phyloP scores from a whole-genome alignment of 2,888 invertebrate genomes.

The Odontothrips loti region DNA sequence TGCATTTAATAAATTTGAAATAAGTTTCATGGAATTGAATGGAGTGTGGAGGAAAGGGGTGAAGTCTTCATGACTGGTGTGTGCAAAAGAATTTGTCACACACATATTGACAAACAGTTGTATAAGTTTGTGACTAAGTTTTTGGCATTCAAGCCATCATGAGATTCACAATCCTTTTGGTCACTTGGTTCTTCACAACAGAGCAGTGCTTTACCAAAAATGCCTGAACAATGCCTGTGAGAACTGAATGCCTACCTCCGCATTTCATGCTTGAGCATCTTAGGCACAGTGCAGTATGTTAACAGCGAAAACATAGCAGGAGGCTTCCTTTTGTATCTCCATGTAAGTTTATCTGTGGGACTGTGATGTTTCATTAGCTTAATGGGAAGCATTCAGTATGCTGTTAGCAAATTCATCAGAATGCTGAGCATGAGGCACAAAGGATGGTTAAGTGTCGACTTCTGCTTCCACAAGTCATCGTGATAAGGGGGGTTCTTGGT shows the following conservation, averaged over 20 bases:
- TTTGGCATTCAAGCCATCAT: too few relatives aligned
- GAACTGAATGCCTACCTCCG: not conserved
- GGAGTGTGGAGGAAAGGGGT: not conserved
- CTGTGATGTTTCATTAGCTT: slow-evolving; percentile 26
- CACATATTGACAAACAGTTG: too few relatives aligned
- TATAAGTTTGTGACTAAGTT: too few relatives aligned
- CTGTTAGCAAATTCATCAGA: slow-evolving; percentile 14
- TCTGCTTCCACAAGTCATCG: not conserved
- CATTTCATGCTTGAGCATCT: not conserved
- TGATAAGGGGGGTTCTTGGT: not conserved
- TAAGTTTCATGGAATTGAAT: not conserved
- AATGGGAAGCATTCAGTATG: slow-evolving; percentile 10
- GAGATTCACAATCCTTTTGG: too few relatives aligned
- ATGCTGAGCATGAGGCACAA: slow-evolving; percentile 24
- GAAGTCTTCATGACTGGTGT: too few relatives aligned
- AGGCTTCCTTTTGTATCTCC: slow-evolving; percentile 22
- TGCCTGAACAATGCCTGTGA: too few relatives aligned
- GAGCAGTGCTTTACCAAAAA: too few relatives aligned
- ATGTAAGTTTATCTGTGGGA: slow-evolving; percentile 25
- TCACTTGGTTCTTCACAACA: too few relatives aligned
- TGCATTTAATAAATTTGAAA: not conserved
- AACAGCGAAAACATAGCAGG: not conserved
- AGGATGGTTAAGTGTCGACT: not conserved
- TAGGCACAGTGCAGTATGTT: not conserved
- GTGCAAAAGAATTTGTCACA: too few relatives aligned